Base-by-base conservation (phyloP, 2,113 vertebrate species). In the Gymnobelideus leadbeateri region DNA sequence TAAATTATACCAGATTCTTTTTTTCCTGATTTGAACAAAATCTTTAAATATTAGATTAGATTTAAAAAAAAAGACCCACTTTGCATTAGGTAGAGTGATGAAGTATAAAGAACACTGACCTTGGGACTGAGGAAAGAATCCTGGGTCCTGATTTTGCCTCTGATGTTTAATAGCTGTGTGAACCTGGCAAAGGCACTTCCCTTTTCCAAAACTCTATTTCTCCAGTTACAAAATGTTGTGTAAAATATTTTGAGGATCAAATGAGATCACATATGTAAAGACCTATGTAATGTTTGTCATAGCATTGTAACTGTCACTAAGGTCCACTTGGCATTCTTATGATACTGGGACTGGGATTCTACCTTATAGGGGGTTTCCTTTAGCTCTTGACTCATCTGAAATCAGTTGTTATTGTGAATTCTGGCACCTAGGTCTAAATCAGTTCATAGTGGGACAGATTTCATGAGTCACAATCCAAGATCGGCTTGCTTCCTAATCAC, bases 321-420 rank as follows among this genome's bases (percentile, higher is more conserved):
- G 26, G 68, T 54, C 51, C 55, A 93, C 31, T 84, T 96, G 77
- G 51, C 47, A 90, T 96, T 84, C 16, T 89, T 55, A 50, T 31
- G 8, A 91, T 93, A 77, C 54, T 93, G 24, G n/a, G 92, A 50
- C 57, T 92, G 26, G 89, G 52, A 89, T 8, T 90, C 89, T 92
- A 61, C 90, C n/a, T 51, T 91, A 11, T 93, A 93, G 49, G 92
- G 0, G 26, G 51, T 61, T 94, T 21, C 57, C 12, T 91, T 89
- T 91, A 12, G n/a, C 3, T 54, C 21, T 55, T 92, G 57, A 14
- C 28, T 68, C 12, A 68, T 68, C 12, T 8, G n/a, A 84, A 84
- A n/a, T n/a, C 16, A 84, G 19, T 43, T 84, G n/a, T 84, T 21
- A 43, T 14, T 84, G 68, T 43, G n/a, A 84, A 84, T 84, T 84